Percentiles rank a stretch among this genome's conserved stretches.
These are phyloP conservation scores for Lasiommata megera DNA, from an alignment of 2,888 invertebrate genomes.

Conservation along the genomic window DNA sequence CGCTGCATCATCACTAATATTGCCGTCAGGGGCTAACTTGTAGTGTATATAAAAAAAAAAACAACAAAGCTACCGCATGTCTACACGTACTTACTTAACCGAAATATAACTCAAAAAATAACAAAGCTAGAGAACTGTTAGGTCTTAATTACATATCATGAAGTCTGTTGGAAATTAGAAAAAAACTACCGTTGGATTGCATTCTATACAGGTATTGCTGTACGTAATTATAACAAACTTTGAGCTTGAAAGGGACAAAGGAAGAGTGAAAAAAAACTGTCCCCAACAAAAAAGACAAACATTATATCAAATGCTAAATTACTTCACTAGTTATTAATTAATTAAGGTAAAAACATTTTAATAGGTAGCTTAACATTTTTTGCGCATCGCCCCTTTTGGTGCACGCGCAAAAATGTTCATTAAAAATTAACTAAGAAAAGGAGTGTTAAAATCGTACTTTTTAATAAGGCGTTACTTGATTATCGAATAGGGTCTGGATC, in stretches of 20 bases:
- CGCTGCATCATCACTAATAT: no score
- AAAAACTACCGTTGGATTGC: no score
- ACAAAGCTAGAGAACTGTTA: no score
- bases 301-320: neutral
- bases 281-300: neutral
- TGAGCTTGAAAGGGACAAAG: neutral
- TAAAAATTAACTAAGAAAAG: conserved; percentile 54
- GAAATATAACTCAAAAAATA: no score
- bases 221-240: no score
- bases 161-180: no score
- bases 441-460: conserved; percentile 58
- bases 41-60: no score
- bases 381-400: conserved; percentile 35
- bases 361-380: conserved; percentile 57
- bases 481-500: conserved; percentile 49
- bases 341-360: conserved; percentile 38
- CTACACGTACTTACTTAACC: no score
- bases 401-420: conserved; percentile 35
- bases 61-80: no score
- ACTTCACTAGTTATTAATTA: neutral
- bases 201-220: no score
- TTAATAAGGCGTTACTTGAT: conserved; percentile 60
- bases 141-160: no score
- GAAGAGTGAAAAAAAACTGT: neutral
- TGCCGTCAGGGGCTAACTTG: no score